A percentile compares a stretch with the other conserved stretches of the same genome.
These are phyloP conservation scores for Agrotis ipsilon DNA, from an alignment of 2,888 invertebrate genomes.

Conservation along the genomic window DNA sequence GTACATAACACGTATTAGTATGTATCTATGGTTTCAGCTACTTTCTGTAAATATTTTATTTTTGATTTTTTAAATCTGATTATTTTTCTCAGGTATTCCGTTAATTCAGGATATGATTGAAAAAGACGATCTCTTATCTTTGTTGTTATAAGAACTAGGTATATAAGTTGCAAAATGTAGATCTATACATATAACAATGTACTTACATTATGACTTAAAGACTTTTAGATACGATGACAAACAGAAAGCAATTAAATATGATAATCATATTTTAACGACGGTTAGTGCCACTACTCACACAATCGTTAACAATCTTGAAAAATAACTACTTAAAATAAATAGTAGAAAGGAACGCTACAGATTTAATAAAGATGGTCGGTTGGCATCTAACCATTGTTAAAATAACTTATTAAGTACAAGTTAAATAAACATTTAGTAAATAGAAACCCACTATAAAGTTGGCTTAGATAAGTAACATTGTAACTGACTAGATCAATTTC, in stretches of 20 bases:
- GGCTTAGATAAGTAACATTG: conserved; percentile 50
- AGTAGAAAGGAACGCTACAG: conserved; percentile 59
- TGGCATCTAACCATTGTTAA: conserved; percentile 50
- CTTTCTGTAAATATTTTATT: conserved; percentile 83
- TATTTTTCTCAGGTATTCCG: conserved; percentile 87
- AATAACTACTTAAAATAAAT: conserved; percentile 45
- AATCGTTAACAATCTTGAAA: conserved; percentile 47
- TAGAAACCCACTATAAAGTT: conserved; percentile 41
- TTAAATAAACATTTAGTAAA: conserved; percentile 55
- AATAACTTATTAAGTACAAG: conserved; percentile 46
- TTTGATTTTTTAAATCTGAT: conserved; percentile 74
- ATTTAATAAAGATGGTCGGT: conserved; percentile 34
- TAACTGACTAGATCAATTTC: conserved; percentile 70
- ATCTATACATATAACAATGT: conserved; percentile 64
- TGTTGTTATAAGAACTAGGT: conserved; percentile 52
- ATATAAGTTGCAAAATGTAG: conserved; percentile 64
- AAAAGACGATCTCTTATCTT: conserved; percentile 56
- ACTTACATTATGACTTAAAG: conserved; percentile 56
- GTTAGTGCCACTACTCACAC: conserved; percentile 32
- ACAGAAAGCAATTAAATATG: conserved; percentile 62
- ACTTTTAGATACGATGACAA: conserved; percentile 60
- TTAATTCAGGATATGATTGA: conserved; percentile 86
- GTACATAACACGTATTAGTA: conserved; percentile 79
- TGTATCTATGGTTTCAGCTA: conserved; percentile 77
- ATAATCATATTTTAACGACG: conserved; percentile 46